A percentile compares a stretch with the other conserved stretches of the same genome.
phyloP scores from a whole-genome alignment of 37 sponge, comb jelly and placozoan species.

The Beroe forskalii region DNA sequence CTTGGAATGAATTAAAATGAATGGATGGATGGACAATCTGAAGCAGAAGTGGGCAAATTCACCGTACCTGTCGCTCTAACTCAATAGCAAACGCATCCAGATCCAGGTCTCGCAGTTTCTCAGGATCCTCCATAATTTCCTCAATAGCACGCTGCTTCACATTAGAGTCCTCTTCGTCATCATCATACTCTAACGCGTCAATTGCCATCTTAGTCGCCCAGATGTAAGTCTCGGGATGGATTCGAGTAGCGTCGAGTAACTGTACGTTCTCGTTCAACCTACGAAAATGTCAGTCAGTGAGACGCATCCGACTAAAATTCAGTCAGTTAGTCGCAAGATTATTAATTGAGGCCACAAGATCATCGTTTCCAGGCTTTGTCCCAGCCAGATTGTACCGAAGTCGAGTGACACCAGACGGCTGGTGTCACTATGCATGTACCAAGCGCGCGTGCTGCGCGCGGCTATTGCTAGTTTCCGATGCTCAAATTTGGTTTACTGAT shows the following conservation, averaged over 20 bases:
- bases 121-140: conserved; percentile 83
- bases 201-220: conserved; percentile 99
- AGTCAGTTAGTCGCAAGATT: too few species aligned
- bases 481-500: neutral
- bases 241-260: conserved; percentile 89
- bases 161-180: conserved; percentile 67
- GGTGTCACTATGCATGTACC: neutral
- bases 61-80: conserved; percentile 84
- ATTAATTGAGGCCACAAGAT: too few species aligned
- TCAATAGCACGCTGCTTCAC: conserved; percentile 73
- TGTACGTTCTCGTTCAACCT: conserved; percentile 73
- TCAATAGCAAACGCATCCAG: conserved; percentile 97
- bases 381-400: too few species aligned
- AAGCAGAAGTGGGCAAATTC: too few species aligned
- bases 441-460: neutral
- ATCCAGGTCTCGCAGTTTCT: conserved; percentile 90
- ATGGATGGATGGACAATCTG: neutral
- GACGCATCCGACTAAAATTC: too few species aligned
- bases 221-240: conserved; percentile 95
- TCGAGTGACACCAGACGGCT: neutral
- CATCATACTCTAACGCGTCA: conserved; percentile 96
- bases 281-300: neutral
- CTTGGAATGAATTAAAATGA: neutral
- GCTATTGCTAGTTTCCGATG: conserved; percentile 53
- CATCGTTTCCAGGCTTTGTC: too few species aligned